Evolutionary conservation across 2,113 vertebrate genomes (phyloP).

Genomic region (rabbit (Oryctolagus cuniculus)): DNA sequence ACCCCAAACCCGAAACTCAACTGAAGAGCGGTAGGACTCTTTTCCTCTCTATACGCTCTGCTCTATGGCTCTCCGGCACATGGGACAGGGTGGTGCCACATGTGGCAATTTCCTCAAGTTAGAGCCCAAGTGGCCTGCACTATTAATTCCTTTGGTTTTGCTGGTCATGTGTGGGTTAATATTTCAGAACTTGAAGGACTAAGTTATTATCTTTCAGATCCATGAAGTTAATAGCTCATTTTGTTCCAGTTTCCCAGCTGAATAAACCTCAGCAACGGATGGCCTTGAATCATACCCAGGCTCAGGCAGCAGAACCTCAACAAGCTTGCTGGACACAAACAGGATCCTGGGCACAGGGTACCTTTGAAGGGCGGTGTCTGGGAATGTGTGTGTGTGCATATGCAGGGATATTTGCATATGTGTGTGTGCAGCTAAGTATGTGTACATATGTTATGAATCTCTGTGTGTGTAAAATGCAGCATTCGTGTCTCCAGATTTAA

Average conservation of each 20-base stretch:
- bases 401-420: no score
- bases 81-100: not conserved
- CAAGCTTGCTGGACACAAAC: not conserved
- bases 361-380: not conserved
- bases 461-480: not conserved
- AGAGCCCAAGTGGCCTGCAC: not conserved
- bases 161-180: not conserved
- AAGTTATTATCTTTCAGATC: not conserved
- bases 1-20: not conserved
- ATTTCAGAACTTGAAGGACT: not conserved
- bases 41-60: not conserved
- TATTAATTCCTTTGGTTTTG: not conserved
- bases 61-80: not conserved
- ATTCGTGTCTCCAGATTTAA: not conserved
- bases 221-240: not conserved
- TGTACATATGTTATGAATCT: not conserved
- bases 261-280: not conserved
- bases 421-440: fast-evolving
- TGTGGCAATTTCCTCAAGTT: not conserved
- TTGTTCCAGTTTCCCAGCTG: not conserved
- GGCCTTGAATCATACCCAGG: not conserved
- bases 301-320: not conserved
- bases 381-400: not conserved
- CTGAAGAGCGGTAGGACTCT: fast-evolving
- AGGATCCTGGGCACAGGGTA: not conserved